Base-by-base conservation (phyloP, 2,888 invertebrate species). In the Coelopa pilipes region DNA sequence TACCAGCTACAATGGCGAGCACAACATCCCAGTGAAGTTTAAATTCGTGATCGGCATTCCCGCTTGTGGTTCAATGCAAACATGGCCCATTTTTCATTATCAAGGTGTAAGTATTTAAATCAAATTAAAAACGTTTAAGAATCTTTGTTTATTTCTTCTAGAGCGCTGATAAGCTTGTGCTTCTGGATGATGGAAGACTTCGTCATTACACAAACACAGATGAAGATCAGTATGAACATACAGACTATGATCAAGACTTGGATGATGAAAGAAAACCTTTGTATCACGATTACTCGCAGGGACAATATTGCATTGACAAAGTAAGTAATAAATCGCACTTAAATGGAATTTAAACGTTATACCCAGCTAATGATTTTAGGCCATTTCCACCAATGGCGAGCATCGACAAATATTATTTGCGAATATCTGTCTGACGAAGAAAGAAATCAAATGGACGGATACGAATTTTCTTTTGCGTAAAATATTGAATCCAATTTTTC, bases 301-400 rank as follows among this genome's bases (percentile, higher is more conserved):
- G 93, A 59, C 92, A 93, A 86, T 96, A 95, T 84, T 96, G 96
- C 82, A 89, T 94, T 82, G 96, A 96, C 83, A 94, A 93, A 89
- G 94, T 93, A 74, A 24, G 73, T 67, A 17, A 55, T 1, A 62
- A n/a, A 9, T 24, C 5, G 2, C 11, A 57, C 17, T 17, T 11
- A 57, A 34, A 34, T 4, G 46, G 5, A 55, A 15, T 50, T 21
- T 63, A 17, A 24, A 60, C 12, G 24, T 13, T 11, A 1, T 19
- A 24, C 1, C 13, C 7, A 34, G 2, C 12, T 62, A 34, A 34
- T 47, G 21, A 53, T 78, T 76, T 4, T 66, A 87, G 87, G 85
- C 84, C 1, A 80, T 86, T 70, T 82, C 84, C 12, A 84, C 84
- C 13, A 81, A 77, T 17, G 82, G 82, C 0, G 80, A 82, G 21